These are phyloP conservation scores for Australoheros facetus DNA, from an alignment of 2,797 vertebrate species.

Conservation along the genomic window DNA sequence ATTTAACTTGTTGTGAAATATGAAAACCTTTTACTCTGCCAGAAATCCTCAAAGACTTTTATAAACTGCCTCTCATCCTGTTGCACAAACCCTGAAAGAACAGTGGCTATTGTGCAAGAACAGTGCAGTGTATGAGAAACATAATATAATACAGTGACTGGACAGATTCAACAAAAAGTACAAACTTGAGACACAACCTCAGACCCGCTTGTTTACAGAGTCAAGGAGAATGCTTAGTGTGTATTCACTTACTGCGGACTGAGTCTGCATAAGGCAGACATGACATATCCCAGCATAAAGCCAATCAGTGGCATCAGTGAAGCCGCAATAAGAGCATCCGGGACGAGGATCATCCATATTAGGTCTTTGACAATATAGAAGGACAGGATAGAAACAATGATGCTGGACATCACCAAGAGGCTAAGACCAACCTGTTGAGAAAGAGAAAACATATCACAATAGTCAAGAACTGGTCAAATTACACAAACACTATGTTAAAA, in stretches of 20 bases:
- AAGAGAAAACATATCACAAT: background rate
- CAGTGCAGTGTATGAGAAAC: background rate
- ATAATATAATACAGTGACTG: background rate
- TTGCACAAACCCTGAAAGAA: background rate
- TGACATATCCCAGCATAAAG: conserved; percentile 81
- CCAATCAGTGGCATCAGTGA: conserved; percentile 85
- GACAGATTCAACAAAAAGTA: background rate
- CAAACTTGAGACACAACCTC: background rate
- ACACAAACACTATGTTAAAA: background rate
- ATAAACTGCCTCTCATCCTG: background rate
- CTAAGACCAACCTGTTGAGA: conserved; percentile 76
- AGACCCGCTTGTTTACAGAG: background rate
- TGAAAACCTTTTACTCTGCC: too few relatives aligned
- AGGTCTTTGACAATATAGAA: conserved; percentile 62
- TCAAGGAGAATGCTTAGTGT: background rate
- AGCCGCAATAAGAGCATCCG: conserved; percentile 74
- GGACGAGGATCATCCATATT: conserved; percentile 73
- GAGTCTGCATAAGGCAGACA: conserved; percentile 80
- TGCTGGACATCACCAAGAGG: conserved; percentile 66
- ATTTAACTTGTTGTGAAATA: too few relatives aligned
- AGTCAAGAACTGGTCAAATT: background rate
- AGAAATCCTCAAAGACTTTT: background rate
- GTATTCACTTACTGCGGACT: conserved; percentile 72
- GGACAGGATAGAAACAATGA: conserved; percentile 65
- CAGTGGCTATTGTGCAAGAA: background rate